Percentiles rank a stretch among this genome's conserved stretches.
Conservation (phyloP, 2,888 invertebrate genomes). For the Periphyllus acericola region DNA sequence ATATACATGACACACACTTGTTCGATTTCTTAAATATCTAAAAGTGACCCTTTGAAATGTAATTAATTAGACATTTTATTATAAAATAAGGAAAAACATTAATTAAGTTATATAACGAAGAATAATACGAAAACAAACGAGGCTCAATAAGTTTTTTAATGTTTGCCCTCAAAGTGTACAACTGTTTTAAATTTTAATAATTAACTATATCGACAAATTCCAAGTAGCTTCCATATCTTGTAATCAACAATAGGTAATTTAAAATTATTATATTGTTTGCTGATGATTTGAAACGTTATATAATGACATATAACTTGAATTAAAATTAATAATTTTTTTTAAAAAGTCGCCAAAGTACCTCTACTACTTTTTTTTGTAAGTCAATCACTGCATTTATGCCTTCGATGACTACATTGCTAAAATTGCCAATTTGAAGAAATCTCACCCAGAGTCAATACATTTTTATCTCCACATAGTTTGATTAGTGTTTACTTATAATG, state of each 20-base stretch:
- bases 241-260: neutral
- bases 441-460: too few relatives aligned
- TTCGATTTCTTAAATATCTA: conserved; percentile 31
- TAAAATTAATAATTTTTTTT: too few relatives aligned
- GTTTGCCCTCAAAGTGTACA: neutral
- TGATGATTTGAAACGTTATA: too few relatives aligned
- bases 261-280: neutral
- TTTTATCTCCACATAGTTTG: too few relatives aligned
- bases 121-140: conserved; percentile 30
- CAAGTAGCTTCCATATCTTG: neutral
- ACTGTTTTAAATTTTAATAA: conserved; percentile 5
- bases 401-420: too few relatives aligned
- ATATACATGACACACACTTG: conserved; percentile 32
- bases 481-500: too few relatives aligned
- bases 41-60: conserved; percentile 14
- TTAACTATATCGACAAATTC: neutral
- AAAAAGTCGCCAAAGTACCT: too few relatives aligned
- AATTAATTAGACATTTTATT: conserved; percentile 34
- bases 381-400: too few relatives aligned
- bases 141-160: conserved; percentile 2
- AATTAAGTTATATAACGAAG: conserved; percentile 32
- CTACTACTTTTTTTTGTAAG: too few relatives aligned
- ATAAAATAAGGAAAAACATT: conserved; percentile 25
- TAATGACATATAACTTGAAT: too few relatives aligned
- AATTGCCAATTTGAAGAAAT: too few relatives aligned